A percentile compares a stretch with the other conserved stretches of the same genome.
Evolutionary conservation across 1,140 invertebrate genomes (phyloP).

Genomic region (Drosophila grimshawi): DNA sequence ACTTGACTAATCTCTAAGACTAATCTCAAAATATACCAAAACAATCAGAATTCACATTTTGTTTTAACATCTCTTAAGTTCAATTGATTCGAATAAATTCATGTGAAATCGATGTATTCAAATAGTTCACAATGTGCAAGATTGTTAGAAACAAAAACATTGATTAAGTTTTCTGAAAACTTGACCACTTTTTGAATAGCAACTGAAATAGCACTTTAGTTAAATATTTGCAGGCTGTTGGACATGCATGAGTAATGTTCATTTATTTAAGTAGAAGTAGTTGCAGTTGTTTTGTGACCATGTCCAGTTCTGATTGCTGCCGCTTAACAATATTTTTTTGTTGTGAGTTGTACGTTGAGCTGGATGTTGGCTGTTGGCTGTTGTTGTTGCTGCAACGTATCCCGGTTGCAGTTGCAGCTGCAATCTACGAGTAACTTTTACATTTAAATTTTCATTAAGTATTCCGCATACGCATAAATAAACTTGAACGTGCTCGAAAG

Average conservation of each 20-base stretch:
- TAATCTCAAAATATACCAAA: no score
- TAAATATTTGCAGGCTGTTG: background rate
- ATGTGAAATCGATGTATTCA: no score
- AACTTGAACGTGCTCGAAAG: constrained; percentile 80
- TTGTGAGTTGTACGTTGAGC: background rate
- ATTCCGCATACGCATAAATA: constrained; percentile 84
- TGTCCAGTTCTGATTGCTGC: constrained; percentile 9
- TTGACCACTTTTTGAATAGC: background rate
- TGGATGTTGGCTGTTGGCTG: background rate
- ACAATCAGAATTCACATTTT: no score
- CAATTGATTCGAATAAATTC: no score
- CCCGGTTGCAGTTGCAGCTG: constrained; percentile 11
- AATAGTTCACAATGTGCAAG: no score
- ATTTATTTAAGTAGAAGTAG: constrained; percentile 40
- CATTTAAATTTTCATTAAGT: constrained; percentile 84
- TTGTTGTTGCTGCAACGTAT: background rate
- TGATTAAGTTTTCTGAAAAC: no score
- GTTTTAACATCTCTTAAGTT: no score
- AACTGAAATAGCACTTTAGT: background rate
- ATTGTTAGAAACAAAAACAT: no score
- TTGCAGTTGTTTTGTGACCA: constrained; percentile 4
- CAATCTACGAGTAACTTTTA: constrained; percentile 78
- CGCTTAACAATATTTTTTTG: constrained; percentile 16
- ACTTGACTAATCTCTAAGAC: no score
- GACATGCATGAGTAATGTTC: constrained; percentile 40